Base-by-base conservation (phyloP, 92 coral and sea anemone species). In the Palythoa heliodiscus region DNA sequence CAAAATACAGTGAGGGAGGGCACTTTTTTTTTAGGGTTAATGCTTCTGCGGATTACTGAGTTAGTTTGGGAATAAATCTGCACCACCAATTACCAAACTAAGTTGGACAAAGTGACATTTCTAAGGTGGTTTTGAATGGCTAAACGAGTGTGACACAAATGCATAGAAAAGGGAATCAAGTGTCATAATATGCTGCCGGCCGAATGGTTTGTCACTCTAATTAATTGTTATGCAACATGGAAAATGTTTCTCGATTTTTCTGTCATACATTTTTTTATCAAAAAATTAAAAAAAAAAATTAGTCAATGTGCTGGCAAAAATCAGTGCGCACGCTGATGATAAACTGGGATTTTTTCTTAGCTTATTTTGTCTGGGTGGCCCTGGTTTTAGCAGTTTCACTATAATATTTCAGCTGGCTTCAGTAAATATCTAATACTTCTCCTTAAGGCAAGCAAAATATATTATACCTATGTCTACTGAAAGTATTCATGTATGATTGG, bases 101-200 rank as follows among this genome's bases (percentile, higher is more conserved):
- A 43, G 50, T 60, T 43, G 77, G 77, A 47, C n/a, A 39, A 47
- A 73, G 77, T 73, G 77, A 73, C 55, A 43, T 73, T 73, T 73
- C 60, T 47, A 17, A 73, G 77, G 57, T 73, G 77, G 53, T 23
- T 73, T 43, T 73, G 60, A 74, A 48, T 48, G 58, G 58, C 11
- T 74, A 74, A 74, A 48, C 60, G 37, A 48, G 61, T 47, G 78
- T 48, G 78, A 74, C 78, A 74, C 78, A 74, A 74, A 74, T 74
- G 78, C 78, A 74, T 74, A 17, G 58, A 74, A 74, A 74, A 73
- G 77, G 77, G 75, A 73, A 73, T 73, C 52, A 73, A 73, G 77
- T 43, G 77, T 40, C 77, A 58, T 73, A 73, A 73, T 73, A 73
- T 73, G 77, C 24, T 73, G 77, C 77, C 52, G 55, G 55, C 54